Base-by-base conservation (phyloP, 2,888 invertebrate genomes). In the Eulithis prunata region DNA sequence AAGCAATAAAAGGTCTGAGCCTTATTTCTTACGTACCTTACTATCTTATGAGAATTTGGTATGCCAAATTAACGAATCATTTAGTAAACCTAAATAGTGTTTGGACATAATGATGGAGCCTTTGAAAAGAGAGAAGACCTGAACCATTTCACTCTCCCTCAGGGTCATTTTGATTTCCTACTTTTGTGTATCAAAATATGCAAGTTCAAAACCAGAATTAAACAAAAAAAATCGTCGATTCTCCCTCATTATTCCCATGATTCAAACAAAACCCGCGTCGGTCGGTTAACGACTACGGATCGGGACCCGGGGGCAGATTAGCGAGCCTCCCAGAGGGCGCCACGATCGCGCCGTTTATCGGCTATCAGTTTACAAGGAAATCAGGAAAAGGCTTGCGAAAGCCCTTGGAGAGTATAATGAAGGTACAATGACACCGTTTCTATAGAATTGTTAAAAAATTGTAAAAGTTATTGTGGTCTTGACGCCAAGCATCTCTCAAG, bases 231-330 rank as follows among this genome's bases (percentile, higher is more conserved):
- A 53, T 10, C 43, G 14, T 11, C 60, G 62, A 66, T 56, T 66
- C 57, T 38, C 54, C 62, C 47, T 68, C 61, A 64, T 68, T 68
- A 68, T 61, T 57, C 57, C 14, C 41, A 55, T 57, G 57, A 68
- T 64, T 70, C 57, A 51, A 69, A 69, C 66, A 67, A 61, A 68
- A 57, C 66, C 54, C 46, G 59, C 49, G 57, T 28, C 21, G 59
- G 60, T 56, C 49, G 70, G 65, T 51, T 78, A 83, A 80, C 79
- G 82, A 78, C 41, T 8, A 10, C 75, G 78, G 78, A 76, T 72
- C 74, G 78, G 73, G 78, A 68, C 70, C 74, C 69, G 69, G 67
- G 76, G 71, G 68, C 80, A 81, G 86, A 84, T 87, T 85, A 86
- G 77, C 75, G 71, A 69, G 60, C 67, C 69, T 75, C 84, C 78